Evolutionary conservation across 2,113 vertebrate genomes (phyloP), one percentile per base, ranked within the genome.

Genomic region (Hippocampus barbouri): DNA sequence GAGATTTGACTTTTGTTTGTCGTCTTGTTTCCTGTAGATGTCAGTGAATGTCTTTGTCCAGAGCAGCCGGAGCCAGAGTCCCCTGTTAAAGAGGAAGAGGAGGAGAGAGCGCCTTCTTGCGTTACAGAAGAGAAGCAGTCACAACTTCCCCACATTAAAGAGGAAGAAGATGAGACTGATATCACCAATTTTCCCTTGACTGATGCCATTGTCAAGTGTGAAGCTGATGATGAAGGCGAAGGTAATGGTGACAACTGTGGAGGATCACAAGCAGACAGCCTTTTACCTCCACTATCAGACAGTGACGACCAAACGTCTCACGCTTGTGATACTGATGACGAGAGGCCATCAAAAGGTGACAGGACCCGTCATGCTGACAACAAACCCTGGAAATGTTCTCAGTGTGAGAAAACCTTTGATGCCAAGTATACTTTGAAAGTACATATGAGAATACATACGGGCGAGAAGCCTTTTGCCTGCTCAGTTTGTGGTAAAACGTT

Each of bases 351-450:
- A n/a, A n/a, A 56, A 56, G 53, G 21, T 56, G 53, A 56, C 20
- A 56, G 14, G 16, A 49, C 7, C n/a, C 18, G 51, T n/a, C 51
- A 53, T 15, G 21, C 51, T 53, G 8, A 53, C 7, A 56, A 23
- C 53, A 56, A 56, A 56, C 53, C 16, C 53, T 56, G 53, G 53
- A 56, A 56, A 56, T 56, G 53, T 56, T 56, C 21, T 56, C 53
- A 56, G 0, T 56, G 53, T 23, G n/a, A 56, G 53, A 56, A 56
- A 56, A 56, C 53, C 21, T 56, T 56, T 23, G 53, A 23, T 21
- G 53, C 53, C 53, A 56, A 56, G 21, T 56, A 56, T 23, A 56
- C 53, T 56, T 56, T 56, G 53, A 56, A 56, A 23, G 53, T 56
- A n/a, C 53, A 56, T n/a, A 56, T 56, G 53, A n/a, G 53, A n/a